Conservation (phyloP, 2,888 invertebrate genomes). For the Pterostichus madidus region DNA sequence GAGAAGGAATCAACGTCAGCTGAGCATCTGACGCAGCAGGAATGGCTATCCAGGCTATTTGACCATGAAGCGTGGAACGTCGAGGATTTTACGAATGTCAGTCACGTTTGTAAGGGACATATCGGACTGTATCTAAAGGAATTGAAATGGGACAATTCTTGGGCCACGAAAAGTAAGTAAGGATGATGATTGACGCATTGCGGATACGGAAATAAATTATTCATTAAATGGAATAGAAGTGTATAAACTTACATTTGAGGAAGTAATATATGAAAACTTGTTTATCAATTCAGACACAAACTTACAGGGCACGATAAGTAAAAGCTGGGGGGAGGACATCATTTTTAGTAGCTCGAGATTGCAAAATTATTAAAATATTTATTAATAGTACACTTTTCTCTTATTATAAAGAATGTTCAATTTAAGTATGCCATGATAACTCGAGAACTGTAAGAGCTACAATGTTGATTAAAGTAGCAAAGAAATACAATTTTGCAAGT, state of each 20-base stretch:
- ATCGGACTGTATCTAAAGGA: slow-evolving; percentile 81
- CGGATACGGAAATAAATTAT: slow-evolving; percentile 3
- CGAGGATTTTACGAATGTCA: slow-evolving; percentile 77
- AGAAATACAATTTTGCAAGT: too few relatives aligned
- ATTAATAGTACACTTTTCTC: too few relatives aligned
- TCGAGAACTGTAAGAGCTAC: too few relatives aligned
- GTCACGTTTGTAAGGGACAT: slow-evolving; percentile 79
- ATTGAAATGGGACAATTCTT: slow-evolving; percentile 81
- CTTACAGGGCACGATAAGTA: too few relatives aligned
- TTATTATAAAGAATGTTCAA: too few relatives aligned
- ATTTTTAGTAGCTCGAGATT: too few relatives aligned
- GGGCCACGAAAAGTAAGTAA: slow-evolving; percentile 90
- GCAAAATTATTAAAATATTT: too few relatives aligned
- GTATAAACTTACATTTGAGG: background rate
- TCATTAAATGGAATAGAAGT: background rate
- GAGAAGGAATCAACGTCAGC: background rate
- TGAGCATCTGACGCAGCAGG: slow-evolving; percentile 32
- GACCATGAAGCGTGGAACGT: slow-evolving; percentile 82
- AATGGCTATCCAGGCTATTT: slow-evolving; percentile 83
- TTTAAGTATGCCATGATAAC: too few relatives aligned
- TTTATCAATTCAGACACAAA: too few relatives aligned
- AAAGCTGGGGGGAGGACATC: too few relatives aligned
- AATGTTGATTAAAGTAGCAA: too few relatives aligned
- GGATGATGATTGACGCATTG: background rate
- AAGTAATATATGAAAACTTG: too few relatives aligned